Conservation (phyloP, 2,888 invertebrate genomes). For the Habrosyne pyritoides region DNA sequence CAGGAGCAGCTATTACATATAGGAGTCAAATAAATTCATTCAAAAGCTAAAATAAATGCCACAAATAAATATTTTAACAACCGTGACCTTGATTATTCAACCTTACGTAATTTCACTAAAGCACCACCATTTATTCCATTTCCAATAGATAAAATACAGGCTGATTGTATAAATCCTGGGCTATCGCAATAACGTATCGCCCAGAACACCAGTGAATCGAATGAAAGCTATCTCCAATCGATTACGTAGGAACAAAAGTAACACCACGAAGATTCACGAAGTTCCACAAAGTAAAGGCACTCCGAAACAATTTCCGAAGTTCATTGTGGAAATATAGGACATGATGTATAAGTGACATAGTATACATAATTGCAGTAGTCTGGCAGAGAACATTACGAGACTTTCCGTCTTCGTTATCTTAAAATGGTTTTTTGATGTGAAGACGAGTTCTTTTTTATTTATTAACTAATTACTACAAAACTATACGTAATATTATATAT, state of each 20-base stretch:
- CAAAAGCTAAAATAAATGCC: no score
- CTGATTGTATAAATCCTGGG: not conserved
- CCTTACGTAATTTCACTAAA: not conserved
- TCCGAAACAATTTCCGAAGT: slow-evolving; percentile 7
- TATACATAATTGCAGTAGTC: not conserved
- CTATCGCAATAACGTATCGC: not conserved
- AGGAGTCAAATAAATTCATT: no score
- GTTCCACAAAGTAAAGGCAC: slow-evolving; percentile 4
- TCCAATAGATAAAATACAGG: not conserved
- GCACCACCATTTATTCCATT: not conserved
- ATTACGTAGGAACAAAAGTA: slow-evolving; percentile 6
- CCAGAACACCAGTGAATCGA: not conserved
- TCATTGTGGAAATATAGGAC: slow-evolving; percentile 6
- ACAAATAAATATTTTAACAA: no score
- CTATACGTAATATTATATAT: no score
- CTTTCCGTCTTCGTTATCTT: not conserved
- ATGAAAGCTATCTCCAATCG: slow-evolving; percentile 4
- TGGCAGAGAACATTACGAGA: not conserved
- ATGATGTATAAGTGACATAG: not conserved
- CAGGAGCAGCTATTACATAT: no score
- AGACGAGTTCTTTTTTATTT: not conserved
- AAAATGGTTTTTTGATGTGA: not conserved
- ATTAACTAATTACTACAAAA: no score
- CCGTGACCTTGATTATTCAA: not conserved
- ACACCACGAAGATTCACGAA: not conserved